Base-by-base conservation (phyloP, 2,888 invertebrate genomes). In the Cylloceria caligata region DNA sequence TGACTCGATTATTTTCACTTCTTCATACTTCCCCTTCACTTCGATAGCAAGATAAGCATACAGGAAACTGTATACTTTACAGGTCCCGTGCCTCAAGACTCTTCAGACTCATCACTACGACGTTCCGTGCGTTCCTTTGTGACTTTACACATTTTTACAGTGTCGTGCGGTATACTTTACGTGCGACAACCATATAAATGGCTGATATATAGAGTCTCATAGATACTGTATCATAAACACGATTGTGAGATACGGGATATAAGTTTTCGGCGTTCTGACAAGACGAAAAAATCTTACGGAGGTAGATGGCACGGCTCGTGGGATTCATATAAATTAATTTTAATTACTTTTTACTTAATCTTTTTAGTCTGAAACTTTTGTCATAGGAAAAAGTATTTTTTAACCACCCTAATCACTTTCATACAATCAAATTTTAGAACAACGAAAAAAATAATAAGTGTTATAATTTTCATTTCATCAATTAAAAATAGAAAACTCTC, bases 91-190 rank as follows among this genome's bases (percentile, higher is more conserved):
- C 76, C 72, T 42, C 16, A 30, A 19, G 77, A 69, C 74, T 45
- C 69, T 71, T 55, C 57, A 60, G 67, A 73, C 62, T 77, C 52
- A 72, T 57, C 64, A 69, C 36, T 34, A 42, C 19, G 34, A 62
- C 55, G 11, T 13, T 6, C 3, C 11, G 21, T 19, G 65, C 78
- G 65, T 78, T 74, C 67, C 69, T 65, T 57, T 74, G 69, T 81
- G 74, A 81, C 60, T 78, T 69, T 78, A 81, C 81, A 72, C 76
- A 52, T 81, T 78, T 49, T 74, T 57, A 57, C 74, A 36, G 39
- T 27, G 34, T 27, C 27, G 67, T n/a, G 34, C 55, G 34, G 64
- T 68, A 47, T 49, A 45, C 45, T 45, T 21, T 55, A n/a, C 16
- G 60, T 34, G 52, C 74, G 78, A 69, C 65, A 71, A 57, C 74